These are phyloP conservation scores for Platyscapa corneri DNA, from an alignment of 1,140 invertebrate genomes.

Conservation along the genomic window DNA sequence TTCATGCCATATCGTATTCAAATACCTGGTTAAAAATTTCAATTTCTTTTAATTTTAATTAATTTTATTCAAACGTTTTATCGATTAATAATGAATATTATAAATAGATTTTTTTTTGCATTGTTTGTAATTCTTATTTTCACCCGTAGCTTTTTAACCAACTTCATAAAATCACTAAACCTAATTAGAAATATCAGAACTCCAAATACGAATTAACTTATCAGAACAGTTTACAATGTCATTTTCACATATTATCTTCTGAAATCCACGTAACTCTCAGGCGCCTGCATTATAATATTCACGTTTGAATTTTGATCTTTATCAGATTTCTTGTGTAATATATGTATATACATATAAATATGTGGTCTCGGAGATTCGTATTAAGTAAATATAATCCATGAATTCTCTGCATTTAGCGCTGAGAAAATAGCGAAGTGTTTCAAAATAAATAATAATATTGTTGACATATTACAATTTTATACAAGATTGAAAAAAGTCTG, in stretches of 20 bases:
- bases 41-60: background rate
- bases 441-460: constrained; percentile 1
- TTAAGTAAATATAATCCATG: constrained; percentile 17
- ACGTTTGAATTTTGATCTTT: background rate
- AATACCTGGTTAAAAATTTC: background rate
- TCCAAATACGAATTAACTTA: background rate
- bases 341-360: constrained; percentile 18
- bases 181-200: background rate
- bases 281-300: background rate
- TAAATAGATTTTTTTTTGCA: too few relatives aligned
- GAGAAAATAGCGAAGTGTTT: background rate
- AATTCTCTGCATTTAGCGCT: constrained; percentile 16
- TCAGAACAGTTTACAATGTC: background rate
- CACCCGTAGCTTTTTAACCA: too few relatives aligned
- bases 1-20: background rate
- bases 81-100: background rate
- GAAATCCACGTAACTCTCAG: background rate
- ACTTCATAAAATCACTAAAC: background rate
- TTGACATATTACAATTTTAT: background rate
- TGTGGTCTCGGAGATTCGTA: background rate
- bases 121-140: too few relatives aligned
- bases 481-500: background rate
- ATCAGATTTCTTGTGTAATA: constrained; percentile 11
- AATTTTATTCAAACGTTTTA: background rate
- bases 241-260: constrained; percentile 28